Percentiles rank a stretch among this genome's conserved stretches.
These are phyloP conservation scores for Serilophus lunatus DNA, from an alignment of 2,113 vertebrate genomes.

Conservation along the genomic window DNA sequence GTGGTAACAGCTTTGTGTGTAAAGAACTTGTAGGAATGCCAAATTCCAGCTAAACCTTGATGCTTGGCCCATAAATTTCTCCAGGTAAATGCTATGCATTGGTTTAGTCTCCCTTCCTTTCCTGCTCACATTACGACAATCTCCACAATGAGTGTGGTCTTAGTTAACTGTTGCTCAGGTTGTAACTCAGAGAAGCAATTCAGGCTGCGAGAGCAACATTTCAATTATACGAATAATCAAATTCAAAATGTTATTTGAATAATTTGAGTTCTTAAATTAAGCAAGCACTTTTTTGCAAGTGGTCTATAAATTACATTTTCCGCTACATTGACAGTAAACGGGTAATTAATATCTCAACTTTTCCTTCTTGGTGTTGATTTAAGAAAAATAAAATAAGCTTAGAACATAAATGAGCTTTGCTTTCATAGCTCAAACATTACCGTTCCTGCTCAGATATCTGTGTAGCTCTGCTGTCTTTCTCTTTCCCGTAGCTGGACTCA, in stretches of 20 bases:
- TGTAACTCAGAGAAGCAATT: conserved; percentile 72
- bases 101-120: neutral
- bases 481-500: neutral
- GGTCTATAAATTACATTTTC: conserved; percentile 97
- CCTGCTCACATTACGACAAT: neutral
- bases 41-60: neutral
- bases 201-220: conserved; percentile 68
- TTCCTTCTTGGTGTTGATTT: conserved; percentile 87
- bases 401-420: conserved; percentile 70
- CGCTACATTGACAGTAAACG: conserved; percentile 93
- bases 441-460: conserved; percentile 7
- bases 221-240: conserved; percentile 89
- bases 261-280: conserved; percentile 90
- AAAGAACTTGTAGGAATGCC: neutral
- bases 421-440: conserved; percentile 56
- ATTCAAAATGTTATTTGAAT: conserved; percentile 93
- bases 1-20: neutral
- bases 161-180: conserved; percentile 72
- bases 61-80: neutral
- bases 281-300: conserved; percentile 80
- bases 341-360: conserved; percentile 97
- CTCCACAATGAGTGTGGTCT: conserved; percentile 51
- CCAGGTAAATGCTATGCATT: neutral
- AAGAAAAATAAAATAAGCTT: conserved; percentile 78
- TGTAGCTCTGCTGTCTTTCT: conserved; percentile 22